Conservation (phyloP, 2,888 invertebrate genomes). For the Quadriops clusia region DNA sequence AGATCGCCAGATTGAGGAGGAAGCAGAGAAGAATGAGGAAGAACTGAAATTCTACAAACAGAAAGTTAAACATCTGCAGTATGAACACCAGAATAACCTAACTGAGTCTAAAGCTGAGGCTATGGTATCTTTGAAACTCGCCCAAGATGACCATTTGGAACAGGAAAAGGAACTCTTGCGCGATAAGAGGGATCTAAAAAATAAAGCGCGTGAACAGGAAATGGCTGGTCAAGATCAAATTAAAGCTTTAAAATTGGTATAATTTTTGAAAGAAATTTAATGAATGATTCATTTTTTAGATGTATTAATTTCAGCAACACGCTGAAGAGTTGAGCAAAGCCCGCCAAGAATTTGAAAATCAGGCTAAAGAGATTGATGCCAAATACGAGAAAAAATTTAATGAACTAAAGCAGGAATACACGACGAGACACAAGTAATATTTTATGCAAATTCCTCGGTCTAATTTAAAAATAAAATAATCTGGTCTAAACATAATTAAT, state of each 20-base stretch:
- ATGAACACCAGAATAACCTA: slow-evolving; percentile 78
- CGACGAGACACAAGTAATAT: slow-evolving; percentile 46
- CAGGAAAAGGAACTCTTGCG: slow-evolving; percentile 66
- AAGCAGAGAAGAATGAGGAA: slow-evolving; percentile 75
- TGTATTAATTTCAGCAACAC: slow-evolving; percentile 25
- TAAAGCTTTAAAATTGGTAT: slow-evolving; percentile 54
- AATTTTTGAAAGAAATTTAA: background rate
- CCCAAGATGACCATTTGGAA: slow-evolving; percentile 68
- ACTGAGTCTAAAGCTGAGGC: slow-evolving; percentile 77
- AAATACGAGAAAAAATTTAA: slow-evolving; percentile 66
- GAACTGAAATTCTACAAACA: slow-evolving; percentile 83
- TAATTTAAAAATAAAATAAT: no score
- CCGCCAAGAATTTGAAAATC: slow-evolving; percentile 51
- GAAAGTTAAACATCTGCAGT: slow-evolving; percentile 85
- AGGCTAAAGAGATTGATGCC: slow-evolving; percentile 54
- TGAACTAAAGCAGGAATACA: slow-evolving; percentile 57
- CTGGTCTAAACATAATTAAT: no score
- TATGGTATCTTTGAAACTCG: slow-evolving; percentile 66
- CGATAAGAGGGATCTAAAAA: slow-evolving; percentile 58
- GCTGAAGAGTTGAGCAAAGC: slow-evolving; percentile 44
- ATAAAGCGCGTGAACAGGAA: slow-evolving; percentile 56
- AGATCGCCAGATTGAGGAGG: slow-evolving; percentile 79
- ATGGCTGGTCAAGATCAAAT: slow-evolving; percentile 60
- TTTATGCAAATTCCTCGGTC: background rate
- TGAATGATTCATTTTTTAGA: slow-evolving; percentile 1